Base-by-base conservation (phyloP, 64 coral and sea anemone species). In the Platygyra sinensis region DNA sequence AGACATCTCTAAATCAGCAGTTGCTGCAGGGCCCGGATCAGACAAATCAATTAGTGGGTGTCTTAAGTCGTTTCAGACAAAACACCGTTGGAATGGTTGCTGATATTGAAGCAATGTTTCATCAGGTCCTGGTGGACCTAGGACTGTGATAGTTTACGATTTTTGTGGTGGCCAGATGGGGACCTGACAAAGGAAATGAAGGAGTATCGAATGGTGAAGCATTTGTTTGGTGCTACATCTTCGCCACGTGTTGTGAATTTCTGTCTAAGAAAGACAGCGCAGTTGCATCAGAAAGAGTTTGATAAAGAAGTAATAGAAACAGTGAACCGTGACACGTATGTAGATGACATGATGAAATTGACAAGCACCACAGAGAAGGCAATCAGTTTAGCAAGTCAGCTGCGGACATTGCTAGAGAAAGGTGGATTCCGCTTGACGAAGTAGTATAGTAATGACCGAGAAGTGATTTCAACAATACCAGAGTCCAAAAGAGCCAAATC, bases 381-480 rank as follows among this genome's bases (percentile, higher is more conserved):
- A 13, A 38, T 71, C 2, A 62, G 29, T n/a, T 55, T 90, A 52
- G 9, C 51, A 80, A 80, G 11, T 16, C 16, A 15, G 10, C 27
- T 81, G 49, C 29, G 16, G 12, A 57, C 28, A 28, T 20, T 80
- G 31, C 32, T 90, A 22, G 52, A 80, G 31, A 29, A 88, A n/a
- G 87, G 75, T 39, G 87, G 87, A 10, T 79, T 89, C 30, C 8
- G 46, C 24, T 15, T 79, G 27, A 79, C 16, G 16, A 89, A 89
- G 60, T 89, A 59, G 75, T 79, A 49, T 6, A 79, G 87, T 65
- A 89, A 89, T 27, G 75, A 80, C 54, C 0, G 60, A 80, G 55
- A 36, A 15, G 87, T 89, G 14, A 8, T 89, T 20, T 50, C 52
- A 31, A 22, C 75, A 6, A 80, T 89, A 33, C 87, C 87, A 63